Evolutionary conservation across 2,888 invertebrate species (phyloP), one percentile per base, ranked within the genome.

Genomic region (Caenorhabditis becei): DNA sequence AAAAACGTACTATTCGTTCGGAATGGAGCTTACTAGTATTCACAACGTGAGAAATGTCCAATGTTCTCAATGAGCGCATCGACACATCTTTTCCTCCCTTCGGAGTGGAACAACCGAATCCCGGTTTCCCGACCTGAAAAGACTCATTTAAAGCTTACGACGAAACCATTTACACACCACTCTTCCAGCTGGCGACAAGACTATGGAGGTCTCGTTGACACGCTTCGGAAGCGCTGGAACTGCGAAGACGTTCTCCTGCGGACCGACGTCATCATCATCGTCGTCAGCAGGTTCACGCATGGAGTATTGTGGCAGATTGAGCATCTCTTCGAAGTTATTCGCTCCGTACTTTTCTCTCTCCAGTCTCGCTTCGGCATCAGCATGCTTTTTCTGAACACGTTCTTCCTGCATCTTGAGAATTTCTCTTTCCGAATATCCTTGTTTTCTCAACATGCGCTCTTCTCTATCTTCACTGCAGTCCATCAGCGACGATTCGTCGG

Each of bases 31-130:
- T 16, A 11, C 70, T 70, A 1, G 58, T 32, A 20, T 35, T 65
- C 11, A 70, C 35, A 11, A 78, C 78, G 23, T 66, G 78, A 0
- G 78, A 78, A 23, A 75, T 53, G 35, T 75, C 75, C 11, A 75
- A 32, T 0, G 44, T 16, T 18, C 32, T 37, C 1, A 75, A 28
- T 2, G 75, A 53, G 5, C 53, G 47, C 75, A 75, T 75, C 18
- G 75, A 75, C 0, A 47, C n/a, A 53, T 75, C 66, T 5, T 61
- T 66, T 2, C 35, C 44, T 16, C 58, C 49, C 18, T 47, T 58
- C 2, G 72, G 72, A n/a, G 72, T 74, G 16, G 65, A 65, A 14
- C 72, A 74, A 20, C 65, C 47, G 24, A 65, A 44, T 0, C 72
- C 72, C 4, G 72, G 63, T 56, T 74, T 74, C 23, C 74, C 74